A percentile compares a stretch with the other conserved stretches of the same genome.
Conservation (phyloP, 2,113 vertebrate genomes). For the Smithornis capensis region DNA sequence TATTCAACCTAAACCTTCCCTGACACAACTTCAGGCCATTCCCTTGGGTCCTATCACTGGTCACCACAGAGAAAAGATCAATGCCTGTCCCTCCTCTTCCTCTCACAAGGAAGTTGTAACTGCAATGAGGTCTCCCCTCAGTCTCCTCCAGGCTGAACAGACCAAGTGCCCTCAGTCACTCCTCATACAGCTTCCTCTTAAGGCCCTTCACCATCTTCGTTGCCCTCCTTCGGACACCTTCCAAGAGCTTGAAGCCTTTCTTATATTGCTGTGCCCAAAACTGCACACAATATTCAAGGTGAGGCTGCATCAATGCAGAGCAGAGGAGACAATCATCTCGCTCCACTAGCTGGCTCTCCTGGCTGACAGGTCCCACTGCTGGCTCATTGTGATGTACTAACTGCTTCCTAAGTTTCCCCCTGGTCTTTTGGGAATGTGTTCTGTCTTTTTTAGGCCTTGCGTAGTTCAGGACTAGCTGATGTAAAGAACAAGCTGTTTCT, state of each 20-base stretch:
- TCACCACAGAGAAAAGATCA: not conserved
- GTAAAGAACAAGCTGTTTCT: not conserved
- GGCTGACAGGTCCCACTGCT: not conserved
- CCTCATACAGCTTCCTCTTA: not conserved
- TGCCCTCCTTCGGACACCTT: not conserved
- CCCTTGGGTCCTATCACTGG: not conserved
- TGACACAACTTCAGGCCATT: not conserved
- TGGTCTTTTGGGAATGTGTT: not conserved
- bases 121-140: fast-evolving
- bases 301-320: not conserved
- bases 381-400: not conserved
- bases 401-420: not conserved
- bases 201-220: fast-evolving
- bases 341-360: not conserved
- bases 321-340: not conserved
- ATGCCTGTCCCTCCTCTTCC: not conserved
- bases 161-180: not conserved
- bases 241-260: fast-evolving
- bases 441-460: not conserved
- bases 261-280: fast-evolving
- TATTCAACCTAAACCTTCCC: not conserved
- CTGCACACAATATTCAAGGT: not conserved
- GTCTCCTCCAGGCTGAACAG: not conserved
- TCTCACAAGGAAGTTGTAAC: fast-evolving
- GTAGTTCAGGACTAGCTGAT: not conserved